Evolutionary conservation across 2,113 vertebrate species (phyloP), one percentile per base, ranked within the genome.

Genomic region (Nerophis lumbriciformis): DNA sequence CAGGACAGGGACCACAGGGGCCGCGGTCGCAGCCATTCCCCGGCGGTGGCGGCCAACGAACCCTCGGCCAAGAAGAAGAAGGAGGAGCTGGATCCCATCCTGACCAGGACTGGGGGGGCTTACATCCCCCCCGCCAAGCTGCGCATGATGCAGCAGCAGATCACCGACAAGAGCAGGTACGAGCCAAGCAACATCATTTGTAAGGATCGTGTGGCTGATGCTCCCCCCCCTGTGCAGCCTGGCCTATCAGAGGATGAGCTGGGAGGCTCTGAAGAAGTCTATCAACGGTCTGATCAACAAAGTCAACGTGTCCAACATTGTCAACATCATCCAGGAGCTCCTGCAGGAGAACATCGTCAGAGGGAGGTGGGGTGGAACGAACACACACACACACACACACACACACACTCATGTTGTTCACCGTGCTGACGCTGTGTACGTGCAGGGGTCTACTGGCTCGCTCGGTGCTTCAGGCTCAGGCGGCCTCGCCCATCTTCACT

Each of bases 281-380:
- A 97, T 99, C 87, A 99, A 98, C 28, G 97, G 97, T 87, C 91
- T 99, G 65, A 94, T 99, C 83, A 99, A 98, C 84, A 99, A 99
- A 89, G 94, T 99, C 56, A 99, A 99, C 0, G 96, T 98, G 77
- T 98, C 96, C 59, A 99, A 99, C 83, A 95, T 99, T 53, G 91
- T 86, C 68, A 93, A 93, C 78, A 98, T 99, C 75, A 97, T 98
- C 82, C 93, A 97, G 80, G 96, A 99, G 80, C 90, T 99, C 28
- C 92, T 99, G 79, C 95, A 98, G 80, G 97, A 99, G 90, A 99
- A 99, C 73, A 93, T 98, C 66, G 93, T 99, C 77, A 91, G 97
- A 69, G 97, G 95, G 69, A 94, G 97, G 97, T 96, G 85, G 90
- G 77, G 8, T 13, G 6, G 4, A 6, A 11, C 19, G 4, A 50